Conservation (phyloP, 2,888 invertebrate genomes). For the Heliconius ismenius region DNA sequence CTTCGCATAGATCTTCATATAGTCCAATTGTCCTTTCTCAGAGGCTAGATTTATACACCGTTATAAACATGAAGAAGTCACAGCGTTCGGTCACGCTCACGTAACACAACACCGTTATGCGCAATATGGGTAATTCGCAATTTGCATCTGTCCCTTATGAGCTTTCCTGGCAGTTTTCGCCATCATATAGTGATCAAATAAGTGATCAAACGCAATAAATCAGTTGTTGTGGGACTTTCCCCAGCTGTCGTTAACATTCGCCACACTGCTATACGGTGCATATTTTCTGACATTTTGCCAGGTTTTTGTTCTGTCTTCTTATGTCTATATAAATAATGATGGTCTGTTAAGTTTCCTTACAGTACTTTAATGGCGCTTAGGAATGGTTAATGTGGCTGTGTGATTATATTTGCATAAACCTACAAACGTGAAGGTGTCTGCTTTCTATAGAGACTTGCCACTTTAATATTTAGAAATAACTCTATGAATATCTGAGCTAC, state of each 20-base stretch:
- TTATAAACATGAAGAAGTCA: constrained; percentile 59
- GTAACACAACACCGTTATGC: constrained; percentile 60
- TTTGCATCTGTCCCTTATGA: constrained; percentile 75
- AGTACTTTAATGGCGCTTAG: constrained; percentile 41
- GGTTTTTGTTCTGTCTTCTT: constrained; percentile 67
- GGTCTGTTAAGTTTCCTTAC: constrained; percentile 55
- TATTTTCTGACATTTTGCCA: constrained; percentile 64
- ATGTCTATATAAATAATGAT: constrained; percentile 68
- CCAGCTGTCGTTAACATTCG: constrained; percentile 72
- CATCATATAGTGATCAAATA: constrained; percentile 81
- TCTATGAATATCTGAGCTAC: too few relatives aligned
- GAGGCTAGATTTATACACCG: constrained; percentile 68
- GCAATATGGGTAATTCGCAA: constrained; percentile 60
- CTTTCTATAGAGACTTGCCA: too few relatives aligned
- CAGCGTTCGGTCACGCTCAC: constrained; percentile 55
- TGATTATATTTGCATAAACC: constrained; percentile 15
- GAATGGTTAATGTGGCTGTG: constrained; percentile 26
- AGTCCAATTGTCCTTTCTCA: constrained; percentile 49
- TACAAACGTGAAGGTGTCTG: too few relatives aligned
- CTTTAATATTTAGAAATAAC: too few relatives aligned
- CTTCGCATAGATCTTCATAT: constrained; percentile 49
- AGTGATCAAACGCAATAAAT: constrained; percentile 76
- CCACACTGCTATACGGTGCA: constrained; percentile 60
- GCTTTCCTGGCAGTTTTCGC: constrained; percentile 73
- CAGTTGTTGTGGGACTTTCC: constrained; percentile 67